phyloP scores from a whole-genome alignment of 2,797 vertebrate species.

The Eulemur coronatus region DNA sequence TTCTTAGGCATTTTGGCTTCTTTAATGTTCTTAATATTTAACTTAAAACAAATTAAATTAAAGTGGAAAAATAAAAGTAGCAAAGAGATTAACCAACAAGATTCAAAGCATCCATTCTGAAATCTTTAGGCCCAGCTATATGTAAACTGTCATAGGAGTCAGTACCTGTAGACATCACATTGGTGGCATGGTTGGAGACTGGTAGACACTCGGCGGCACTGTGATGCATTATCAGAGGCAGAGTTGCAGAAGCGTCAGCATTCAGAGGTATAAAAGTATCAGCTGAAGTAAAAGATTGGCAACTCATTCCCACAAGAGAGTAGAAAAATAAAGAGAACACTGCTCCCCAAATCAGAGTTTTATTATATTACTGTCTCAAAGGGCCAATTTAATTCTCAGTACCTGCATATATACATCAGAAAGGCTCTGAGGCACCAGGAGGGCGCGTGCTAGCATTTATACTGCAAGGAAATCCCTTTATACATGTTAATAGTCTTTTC shows the following conservation, averaged over 20 bases:
- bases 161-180: conserved; percentile 95
- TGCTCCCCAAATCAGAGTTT: conserved; percentile 56
- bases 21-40: neutral
- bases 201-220: conserved; percentile 92
- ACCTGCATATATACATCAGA: conserved; percentile 87
- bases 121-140: neutral
- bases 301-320: conserved; percentile 89
- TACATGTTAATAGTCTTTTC: conserved; percentile 91
- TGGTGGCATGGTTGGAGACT: conserved; percentile 91
- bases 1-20: neutral
- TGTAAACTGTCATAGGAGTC: conserved; percentile 31
- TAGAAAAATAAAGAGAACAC: conserved; percentile 60
- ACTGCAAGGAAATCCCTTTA: conserved; percentile 87
- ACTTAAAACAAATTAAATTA: neutral
- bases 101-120: neutral
- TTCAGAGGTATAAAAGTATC: conserved; percentile 92
- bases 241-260: conserved; percentile 89
- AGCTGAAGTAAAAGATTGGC: conserved; percentile 92
- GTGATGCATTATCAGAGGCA: conserved; percentile 98
- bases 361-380: conserved; percentile 69
- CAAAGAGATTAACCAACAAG: neutral
- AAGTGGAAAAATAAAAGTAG: neutral
- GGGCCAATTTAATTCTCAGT: conserved; percentile 59
- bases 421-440: conserved; percentile 79
- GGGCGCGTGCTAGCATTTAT: conserved; percentile 96